Evolutionary conservation across 1,140 invertebrate species (phyloP).

Genomic region (Tachypleus tridentatus): DNA sequence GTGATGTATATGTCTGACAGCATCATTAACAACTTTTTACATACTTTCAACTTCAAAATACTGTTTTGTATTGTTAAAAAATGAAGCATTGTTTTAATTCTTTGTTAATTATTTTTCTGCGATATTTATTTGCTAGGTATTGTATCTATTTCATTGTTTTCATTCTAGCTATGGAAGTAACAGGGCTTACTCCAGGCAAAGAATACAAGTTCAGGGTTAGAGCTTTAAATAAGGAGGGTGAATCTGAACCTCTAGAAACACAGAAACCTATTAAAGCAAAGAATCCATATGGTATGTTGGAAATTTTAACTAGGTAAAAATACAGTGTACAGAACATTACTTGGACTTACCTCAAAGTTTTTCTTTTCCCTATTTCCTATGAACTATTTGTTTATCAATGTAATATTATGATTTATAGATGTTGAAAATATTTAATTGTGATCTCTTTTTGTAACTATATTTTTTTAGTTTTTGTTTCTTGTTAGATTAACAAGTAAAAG

Average conservation of each 20-base stretch:
- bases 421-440: too few relatives aligned
- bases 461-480: too few relatives aligned
- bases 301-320: too few relatives aligned
- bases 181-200: slow-evolving; percentile 72
- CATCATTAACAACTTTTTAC: neutral
- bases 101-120: too few relatives aligned
- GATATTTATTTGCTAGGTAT: neutral
- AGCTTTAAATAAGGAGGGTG: slow-evolving; percentile 91
- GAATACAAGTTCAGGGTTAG: slow-evolving; percentile 91
- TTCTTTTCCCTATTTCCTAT: too few relatives aligned
- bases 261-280: slow-evolving; percentile 80
- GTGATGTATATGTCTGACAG: neutral
- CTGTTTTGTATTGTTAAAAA: too few relatives aligned
- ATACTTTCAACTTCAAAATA: neutral
- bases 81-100: too few relatives aligned
- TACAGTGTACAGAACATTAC: too few relatives aligned
- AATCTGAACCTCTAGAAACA: slow-evolving; percentile 83
- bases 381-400: too few relatives aligned
- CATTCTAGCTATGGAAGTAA: slow-evolving; percentile 69
- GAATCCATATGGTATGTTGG: slow-evolving; percentile 69
- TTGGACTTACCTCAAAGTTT: slow-evolving; percentile 11
- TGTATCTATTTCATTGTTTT: slow-evolving; percentile 25
- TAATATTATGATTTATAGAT: too few relatives aligned
- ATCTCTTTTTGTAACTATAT: neutral
- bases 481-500: too few relatives aligned